Percentiles rank a stretch among this genome's conserved stretches.
Evolutionary conservation across 2,888 invertebrate genomes (phyloP).

Genomic region (Arenicola marina): DNA sequence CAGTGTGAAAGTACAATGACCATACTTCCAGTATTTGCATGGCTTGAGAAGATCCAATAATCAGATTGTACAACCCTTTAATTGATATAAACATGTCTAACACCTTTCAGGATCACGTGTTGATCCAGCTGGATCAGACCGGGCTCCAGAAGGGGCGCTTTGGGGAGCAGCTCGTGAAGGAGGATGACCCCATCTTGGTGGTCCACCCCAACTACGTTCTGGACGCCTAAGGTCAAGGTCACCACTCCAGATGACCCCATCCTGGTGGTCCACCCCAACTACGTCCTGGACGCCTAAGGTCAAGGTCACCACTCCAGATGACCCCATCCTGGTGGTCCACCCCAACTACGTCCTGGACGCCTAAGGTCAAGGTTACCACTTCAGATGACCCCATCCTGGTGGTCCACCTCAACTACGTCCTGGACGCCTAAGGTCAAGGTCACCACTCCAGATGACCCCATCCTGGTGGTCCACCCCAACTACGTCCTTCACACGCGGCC

Average conservation of each 20-base stretch:
- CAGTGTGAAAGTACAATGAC: not conserved
- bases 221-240: conserved; percentile 62
- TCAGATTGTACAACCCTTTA: too few relatives aligned
- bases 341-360: conserved; percentile 88
- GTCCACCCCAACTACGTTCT: conserved; percentile 96
- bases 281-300: conserved; percentile 72
- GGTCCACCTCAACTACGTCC: conserved; percentile 94
- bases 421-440: conserved; percentile 65
- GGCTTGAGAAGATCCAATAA: too few relatives aligned
- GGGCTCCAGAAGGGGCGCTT: conserved; percentile 64
- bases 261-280: conserved; percentile 95
- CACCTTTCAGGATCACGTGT: conserved; percentile 78
- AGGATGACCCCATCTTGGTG: conserved; percentile 82
- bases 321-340: conserved; percentile 90
- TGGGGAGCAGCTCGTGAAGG: conserved; percentile 63
- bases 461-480: too few relatives aligned
- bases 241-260: conserved; percentile 81
- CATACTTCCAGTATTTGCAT: not conserved
- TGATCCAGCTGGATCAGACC: conserved; percentile 75
- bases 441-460: too few relatives aligned
- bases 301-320: conserved; percentile 65
- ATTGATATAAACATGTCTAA: too few relatives aligned
- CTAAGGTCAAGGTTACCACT: conserved; percentile 11
- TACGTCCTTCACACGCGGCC: too few relatives aligned
- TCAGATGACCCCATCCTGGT: conserved; percentile 84